phyloP scores from a whole-genome alignment of 2,113 vertebrate genomes.

The Rhynchomys soricoides region DNA sequence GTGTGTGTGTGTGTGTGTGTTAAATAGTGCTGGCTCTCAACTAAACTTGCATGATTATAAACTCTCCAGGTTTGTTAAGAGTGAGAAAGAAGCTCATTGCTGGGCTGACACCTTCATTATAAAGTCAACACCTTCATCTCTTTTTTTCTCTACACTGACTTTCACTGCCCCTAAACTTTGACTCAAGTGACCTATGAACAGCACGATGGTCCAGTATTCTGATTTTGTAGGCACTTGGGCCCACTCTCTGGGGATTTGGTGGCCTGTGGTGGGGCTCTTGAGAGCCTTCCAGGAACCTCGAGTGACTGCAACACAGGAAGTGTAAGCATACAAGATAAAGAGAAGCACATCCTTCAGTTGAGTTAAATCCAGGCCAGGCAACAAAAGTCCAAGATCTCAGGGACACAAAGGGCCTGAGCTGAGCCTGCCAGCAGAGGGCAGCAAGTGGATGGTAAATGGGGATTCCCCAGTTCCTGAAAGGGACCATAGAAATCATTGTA shows the following conservation, averaged over 20 bases:
- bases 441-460: conserved; percentile 77
- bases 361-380: not conserved
- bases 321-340: too few species aligned
- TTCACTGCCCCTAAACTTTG: not conserved
- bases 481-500: not conserved
- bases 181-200: not conserved
- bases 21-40: too few species aligned
- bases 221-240: not conserved
- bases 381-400: not conserved
- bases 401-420: conserved; percentile 37
- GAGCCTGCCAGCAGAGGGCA: conserved; percentile 86
- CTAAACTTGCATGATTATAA: not conserved
- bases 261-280: not conserved
- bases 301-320: too few species aligned
- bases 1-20: not conserved
- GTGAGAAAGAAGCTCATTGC: not conserved
- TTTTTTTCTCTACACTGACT: not conserved
- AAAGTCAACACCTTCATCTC: not conserved
- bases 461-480: not conserved
- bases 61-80: not conserved
- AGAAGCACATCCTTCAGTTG: not conserved
- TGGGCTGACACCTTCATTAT: not conserved
- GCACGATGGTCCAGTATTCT: not conserved
- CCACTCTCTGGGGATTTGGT: not conserved
- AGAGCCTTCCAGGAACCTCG: not conserved